Percentiles rank a stretch among this genome's conserved stretches.
These are phyloP conservation scores for Platyscapa corneri DNA, from an alignment of 1,140 invertebrate genomes.

Conservation along the genomic window DNA sequence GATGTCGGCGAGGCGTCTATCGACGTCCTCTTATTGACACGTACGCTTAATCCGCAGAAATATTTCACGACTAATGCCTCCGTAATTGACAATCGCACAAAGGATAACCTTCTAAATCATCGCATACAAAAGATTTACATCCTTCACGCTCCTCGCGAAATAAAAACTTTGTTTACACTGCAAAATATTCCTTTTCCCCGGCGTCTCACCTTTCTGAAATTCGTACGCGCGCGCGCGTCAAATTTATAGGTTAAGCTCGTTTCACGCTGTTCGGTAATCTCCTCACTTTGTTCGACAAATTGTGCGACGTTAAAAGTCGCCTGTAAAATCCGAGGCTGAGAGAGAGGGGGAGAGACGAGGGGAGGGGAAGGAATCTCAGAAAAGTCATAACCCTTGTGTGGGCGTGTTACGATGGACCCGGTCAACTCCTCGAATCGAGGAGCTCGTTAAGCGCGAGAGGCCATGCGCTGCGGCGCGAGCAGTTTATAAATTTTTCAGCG, in stretches of 20 bases:
- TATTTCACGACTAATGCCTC: not conserved
- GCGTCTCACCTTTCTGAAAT: not conserved
- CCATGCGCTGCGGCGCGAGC: not conserved
- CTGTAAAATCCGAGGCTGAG: not conserved
- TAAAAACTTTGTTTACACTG: conserved; percentile 37
- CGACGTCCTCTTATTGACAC: too few relatives aligned
- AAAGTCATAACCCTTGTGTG: conserved; percentile 38
- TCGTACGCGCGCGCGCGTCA: not conserved
- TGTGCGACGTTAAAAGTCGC: conserved; percentile 3
- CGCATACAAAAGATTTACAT: conserved; percentile 21
- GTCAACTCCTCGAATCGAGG: conserved; percentile 12
- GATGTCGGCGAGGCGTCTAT: too few relatives aligned
- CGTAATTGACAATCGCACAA: not conserved
- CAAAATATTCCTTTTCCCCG: not conserved
- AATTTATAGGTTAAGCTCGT: conserved; percentile 23
- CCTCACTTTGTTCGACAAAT: conserved; percentile 32
- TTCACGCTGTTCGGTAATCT: conserved; percentile 19
- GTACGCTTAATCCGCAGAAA: not conserved
- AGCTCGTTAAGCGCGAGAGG: conserved; percentile 26
- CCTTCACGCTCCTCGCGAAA: conserved; percentile 3
- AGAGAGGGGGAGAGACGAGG: not conserved
- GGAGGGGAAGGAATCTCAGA: conserved; percentile 9
- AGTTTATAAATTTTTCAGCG: conserved; percentile 17
- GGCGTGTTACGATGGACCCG: conserved; percentile 22
- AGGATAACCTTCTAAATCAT: conserved; percentile 12